Evolutionary conservation across 53 echinoderm and acorn worm species (phyloP).

Genomic region (Antedon mediterranea): DNA sequence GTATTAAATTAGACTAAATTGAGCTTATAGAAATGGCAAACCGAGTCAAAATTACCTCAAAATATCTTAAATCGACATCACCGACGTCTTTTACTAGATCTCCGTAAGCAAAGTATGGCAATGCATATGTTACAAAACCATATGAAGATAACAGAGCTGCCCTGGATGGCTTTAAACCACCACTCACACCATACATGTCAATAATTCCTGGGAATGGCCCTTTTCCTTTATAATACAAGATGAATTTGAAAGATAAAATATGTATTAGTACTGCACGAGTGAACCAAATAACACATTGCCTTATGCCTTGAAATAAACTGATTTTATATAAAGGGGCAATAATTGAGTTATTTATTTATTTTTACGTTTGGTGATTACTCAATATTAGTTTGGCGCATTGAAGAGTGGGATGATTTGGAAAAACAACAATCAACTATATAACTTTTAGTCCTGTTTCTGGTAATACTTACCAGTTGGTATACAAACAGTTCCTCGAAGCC

Average conservation of each 20-base stretch:
- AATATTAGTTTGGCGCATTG: background rate
- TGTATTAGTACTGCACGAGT: background rate
- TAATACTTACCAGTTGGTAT: background rate
- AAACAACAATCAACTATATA: background rate
- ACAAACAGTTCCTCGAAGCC: background rate
- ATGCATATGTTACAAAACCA: background rate
- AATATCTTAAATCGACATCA: background rate
- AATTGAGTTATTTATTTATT: too few relatives aligned
- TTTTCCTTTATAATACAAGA: background rate
- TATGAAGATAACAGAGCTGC: background rate
- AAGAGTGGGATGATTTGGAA: background rate
- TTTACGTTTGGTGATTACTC: too few relatives aligned
- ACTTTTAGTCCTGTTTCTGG: background rate
- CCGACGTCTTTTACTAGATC: background rate
- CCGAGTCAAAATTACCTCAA: constrained; percentile 9
- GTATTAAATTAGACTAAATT: too few relatives aligned
- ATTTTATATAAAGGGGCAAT: too few relatives aligned
- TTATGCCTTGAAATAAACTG: background rate
- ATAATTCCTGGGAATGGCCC: constrained; percentile 3
- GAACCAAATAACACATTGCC: background rate
- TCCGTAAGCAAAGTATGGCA: background rate
- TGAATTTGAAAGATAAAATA: background rate
- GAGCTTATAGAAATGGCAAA: too few relatives aligned
- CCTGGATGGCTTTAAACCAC: background rate
- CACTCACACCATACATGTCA: background rate